Percentiles rank a stretch among this genome's conserved stretches.
These are phyloP conservation scores for Rhegmatorhina hoffmannsi DNA, from an alignment of 2,113 vertebrate genomes.

Conservation along the genomic window DNA sequence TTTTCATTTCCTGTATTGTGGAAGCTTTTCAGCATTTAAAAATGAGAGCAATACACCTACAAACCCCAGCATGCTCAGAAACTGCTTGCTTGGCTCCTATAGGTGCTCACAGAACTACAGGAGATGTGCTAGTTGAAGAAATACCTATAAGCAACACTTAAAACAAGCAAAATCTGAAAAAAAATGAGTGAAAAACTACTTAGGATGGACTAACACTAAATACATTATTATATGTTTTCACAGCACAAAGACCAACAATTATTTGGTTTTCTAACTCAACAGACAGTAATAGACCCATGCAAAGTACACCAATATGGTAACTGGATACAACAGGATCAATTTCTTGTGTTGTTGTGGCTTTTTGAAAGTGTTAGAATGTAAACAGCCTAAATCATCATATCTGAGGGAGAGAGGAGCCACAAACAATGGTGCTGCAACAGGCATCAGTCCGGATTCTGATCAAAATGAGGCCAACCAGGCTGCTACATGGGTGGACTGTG, in stretches of 20 bases:
- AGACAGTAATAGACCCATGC: neutral
- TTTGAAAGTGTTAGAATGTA: neutral
- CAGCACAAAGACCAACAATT: neutral
- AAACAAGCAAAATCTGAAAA: neutral
- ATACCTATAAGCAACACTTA: neutral
- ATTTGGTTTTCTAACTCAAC: neutral
- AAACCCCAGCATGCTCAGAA: neutral
- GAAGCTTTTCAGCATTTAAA: neutral
- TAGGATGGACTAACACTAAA: neutral
- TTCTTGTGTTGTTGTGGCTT: neutral
- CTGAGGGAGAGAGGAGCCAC: neutral
- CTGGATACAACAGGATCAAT: fast-evolving
- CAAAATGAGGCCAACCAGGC: neutral
- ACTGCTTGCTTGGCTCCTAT: neutral
- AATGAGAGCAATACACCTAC: neutral
- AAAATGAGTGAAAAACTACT: neutral
- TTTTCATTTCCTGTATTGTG: neutral
- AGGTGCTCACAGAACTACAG: neutral
- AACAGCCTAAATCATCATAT: neutral
- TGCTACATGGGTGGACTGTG: neutral
- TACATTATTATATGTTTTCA: neutral
- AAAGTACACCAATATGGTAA: neutral
- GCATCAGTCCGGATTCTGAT: neutral
- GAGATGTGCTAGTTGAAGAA: neutral
- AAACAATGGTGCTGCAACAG: neutral